Evolutionary conservation across 1,140 invertebrate species (phyloP), one percentile per base, ranked within the genome.

Genomic region (Apis cerana): DNA sequence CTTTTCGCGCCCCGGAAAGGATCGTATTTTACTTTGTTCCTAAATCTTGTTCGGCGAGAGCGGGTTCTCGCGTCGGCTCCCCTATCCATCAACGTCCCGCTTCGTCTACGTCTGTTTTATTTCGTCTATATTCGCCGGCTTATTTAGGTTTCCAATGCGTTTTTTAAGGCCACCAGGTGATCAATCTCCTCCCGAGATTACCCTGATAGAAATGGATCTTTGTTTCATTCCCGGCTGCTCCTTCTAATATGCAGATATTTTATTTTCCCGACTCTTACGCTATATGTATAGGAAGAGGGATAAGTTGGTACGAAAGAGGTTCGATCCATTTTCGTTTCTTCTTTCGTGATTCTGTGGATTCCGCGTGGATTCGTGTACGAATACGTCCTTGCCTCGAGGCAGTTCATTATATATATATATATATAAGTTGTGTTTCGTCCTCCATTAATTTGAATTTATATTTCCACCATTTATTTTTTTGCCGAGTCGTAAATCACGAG

Each of bases 81-180:
- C 82, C 87, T 88, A 89, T 89, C 84, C 87, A 86, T 89, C 87
- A 88, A 82, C 69, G 84, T 86, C 87, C 52, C 58, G 17, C 75
- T 74, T 72, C 83, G 74, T 84, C 56, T 77, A 58, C 74, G 85
- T 75, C 70, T 82, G 82, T 83, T 86, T 83, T 86, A 80, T 75
- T 74, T 86, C 69, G 75, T 87, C 72, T 76, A 75, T 67, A 67
- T 43, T 43, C 72, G 52, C 23, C 15, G 9, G 64, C 74, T 82
- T 82, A 76, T 76, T 82, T 76, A 76, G 64, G 64, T 59, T 76
- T 75, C 71, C 74, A 13, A 59, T 76, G 64, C 58, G 64, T 69
- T 43, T 43, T 82, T 69, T 69, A 76, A 68, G 43, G 74, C 64
- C n/a, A 61, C 74, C 80, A 43, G 33, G 21, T 23, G 62, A 76